phyloP scores from a whole-genome alignment of 2,888 invertebrate genomes.

The Priocnemis perturbator region DNA sequence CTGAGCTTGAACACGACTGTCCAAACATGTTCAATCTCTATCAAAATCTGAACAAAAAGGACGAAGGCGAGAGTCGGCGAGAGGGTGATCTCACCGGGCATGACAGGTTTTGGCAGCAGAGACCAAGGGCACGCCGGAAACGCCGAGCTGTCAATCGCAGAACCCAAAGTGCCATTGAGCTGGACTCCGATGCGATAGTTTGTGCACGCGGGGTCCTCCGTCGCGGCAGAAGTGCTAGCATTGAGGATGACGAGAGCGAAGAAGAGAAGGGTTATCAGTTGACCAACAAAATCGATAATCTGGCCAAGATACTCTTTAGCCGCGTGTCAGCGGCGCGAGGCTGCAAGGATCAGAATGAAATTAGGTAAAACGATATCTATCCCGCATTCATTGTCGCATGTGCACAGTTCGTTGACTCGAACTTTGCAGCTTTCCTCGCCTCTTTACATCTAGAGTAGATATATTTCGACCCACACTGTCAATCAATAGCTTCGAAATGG shows the following conservation, averaged over 20 bases:
- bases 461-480: too few species aligned
- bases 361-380: slow-evolving; percentile 37
- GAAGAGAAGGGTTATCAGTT: slow-evolving; percentile 79
- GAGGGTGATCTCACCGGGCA: slow-evolving; percentile 85
- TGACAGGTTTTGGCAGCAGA: slow-evolving; percentile 86
- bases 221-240: slow-evolving; percentile 80
- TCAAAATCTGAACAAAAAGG: slow-evolving; percentile 81
- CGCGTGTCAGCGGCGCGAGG: slow-evolving; percentile 71
- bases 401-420: too few species aligned
- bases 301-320: slow-evolving; percentile 84
- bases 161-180: slow-evolving; percentile 72
- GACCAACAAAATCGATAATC: slow-evolving; percentile 84
- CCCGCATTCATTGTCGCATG: too few species aligned
- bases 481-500: too few species aligned
- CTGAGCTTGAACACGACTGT: background rate
- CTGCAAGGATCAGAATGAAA: slow-evolving; percentile 62
- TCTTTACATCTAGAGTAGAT: too few species aligned
- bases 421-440: too few species aligned
- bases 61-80: slow-evolving; percentile 75
- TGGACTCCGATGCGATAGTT: slow-evolving; percentile 69
- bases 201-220: slow-evolving; percentile 64
- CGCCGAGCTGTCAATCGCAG: slow-evolving; percentile 70
- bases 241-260: slow-evolving; percentile 79
- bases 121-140: slow-evolving; percentile 77
- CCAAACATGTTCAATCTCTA: slow-evolving; percentile 85